Percentiles rank a stretch among this genome's conserved stretches.
Conservation (phyloP, 2,888 invertebrate species). For the Apomyelois bistriatella region DNA sequence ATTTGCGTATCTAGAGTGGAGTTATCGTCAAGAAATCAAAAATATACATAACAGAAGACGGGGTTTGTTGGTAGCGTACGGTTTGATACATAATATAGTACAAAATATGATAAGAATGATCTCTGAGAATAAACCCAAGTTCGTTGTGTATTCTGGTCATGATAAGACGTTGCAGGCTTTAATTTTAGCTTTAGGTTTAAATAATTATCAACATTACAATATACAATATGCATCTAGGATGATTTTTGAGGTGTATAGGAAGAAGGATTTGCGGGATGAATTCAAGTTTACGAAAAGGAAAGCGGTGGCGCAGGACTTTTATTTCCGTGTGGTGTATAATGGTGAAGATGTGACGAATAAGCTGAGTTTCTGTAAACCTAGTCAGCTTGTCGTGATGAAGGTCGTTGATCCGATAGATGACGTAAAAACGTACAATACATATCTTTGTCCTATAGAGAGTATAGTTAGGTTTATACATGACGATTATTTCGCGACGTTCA, state of each 20-base stretch:
- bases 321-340: slow-evolving; percentile 90
- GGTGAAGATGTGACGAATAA: slow-evolving; percentile 92
- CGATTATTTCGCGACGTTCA: slow-evolving; percentile 90
- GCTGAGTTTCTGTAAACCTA: slow-evolving; percentile 87
- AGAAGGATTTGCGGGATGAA: slow-evolving; percentile 69
- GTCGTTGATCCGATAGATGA: slow-evolving; percentile 60
- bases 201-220: slow-evolving; percentile 81
- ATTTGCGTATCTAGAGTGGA: slow-evolving; percentile 91
- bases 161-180: slow-evolving; percentile 94
- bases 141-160: slow-evolving; percentile 93
- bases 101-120: slow-evolving; percentile 90
- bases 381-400: slow-evolving; percentile 74
- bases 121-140: slow-evolving; percentile 85
- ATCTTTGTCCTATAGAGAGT: slow-evolving; percentile 91
- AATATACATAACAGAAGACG: slow-evolving; percentile 81
- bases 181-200: slow-evolving; percentile 88
- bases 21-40: slow-evolving; percentile 82
- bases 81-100: slow-evolving; percentile 89
- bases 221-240: slow-evolving; percentile 93
- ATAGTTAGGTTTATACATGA: slow-evolving; percentile 93
- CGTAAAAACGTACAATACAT: slow-evolving; percentile 60
- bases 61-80: slow-evolving; percentile 89
- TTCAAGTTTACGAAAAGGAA: slow-evolving; percentile 77
- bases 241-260: slow-evolving; percentile 92
- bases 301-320: slow-evolving; percentile 84